A percentile compares a stretch with the other conserved stretches of the same genome.
These are phyloP conservation scores for Mesitornis unicolor DNA, from an alignment of 2,113 vertebrate genomes.

Conservation along the genomic window DNA sequence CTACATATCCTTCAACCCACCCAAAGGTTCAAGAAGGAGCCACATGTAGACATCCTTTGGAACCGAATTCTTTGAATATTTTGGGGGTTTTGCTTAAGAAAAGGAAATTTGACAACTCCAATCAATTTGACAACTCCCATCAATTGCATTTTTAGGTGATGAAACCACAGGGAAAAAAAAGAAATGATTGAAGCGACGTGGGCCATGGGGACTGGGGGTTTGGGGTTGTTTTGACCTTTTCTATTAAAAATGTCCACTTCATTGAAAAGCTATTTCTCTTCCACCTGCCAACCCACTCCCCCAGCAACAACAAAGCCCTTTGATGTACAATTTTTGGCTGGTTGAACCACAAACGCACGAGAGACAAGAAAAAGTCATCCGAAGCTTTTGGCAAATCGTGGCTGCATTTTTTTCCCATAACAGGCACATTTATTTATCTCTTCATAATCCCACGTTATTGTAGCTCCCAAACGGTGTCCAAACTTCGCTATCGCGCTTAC, in stretches of 20 bases:
- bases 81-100: not conserved
- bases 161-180: not conserved
- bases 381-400: not conserved
- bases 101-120: not conserved
- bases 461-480: not conserved
- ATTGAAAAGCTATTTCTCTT: not conserved
- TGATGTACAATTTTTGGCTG: not conserved
- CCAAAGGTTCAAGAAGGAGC: not conserved
- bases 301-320: not conserved
- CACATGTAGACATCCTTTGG: not conserved
- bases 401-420: not conserved
- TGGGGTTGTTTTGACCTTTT: not conserved
- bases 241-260: not conserved
- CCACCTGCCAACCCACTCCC: not conserved
- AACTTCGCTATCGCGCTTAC: not conserved
- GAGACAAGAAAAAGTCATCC: not conserved
- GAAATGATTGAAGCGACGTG: no score
- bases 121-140: not conserved
- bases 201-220: fast-evolving
- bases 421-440: not conserved
- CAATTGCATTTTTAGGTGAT: not conserved
- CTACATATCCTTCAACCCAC: not conserved
- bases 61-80: not conserved
- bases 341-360: not conserved
- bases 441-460: not conserved